Evolutionary conservation across 2,888 invertebrate genomes (phyloP).

Genomic region (Phortica magna): DNA sequence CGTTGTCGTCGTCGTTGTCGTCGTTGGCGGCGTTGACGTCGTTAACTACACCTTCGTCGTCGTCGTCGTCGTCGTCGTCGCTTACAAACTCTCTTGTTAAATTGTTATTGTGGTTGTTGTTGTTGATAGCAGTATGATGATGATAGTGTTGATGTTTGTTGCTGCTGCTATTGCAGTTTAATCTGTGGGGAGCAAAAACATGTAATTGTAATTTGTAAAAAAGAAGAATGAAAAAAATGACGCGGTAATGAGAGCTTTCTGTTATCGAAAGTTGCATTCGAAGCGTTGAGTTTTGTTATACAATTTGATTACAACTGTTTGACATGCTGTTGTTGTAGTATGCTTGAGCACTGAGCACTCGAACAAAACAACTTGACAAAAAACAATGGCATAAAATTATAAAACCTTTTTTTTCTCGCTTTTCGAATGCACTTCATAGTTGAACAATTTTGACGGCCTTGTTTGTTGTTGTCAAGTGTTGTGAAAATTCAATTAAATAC

Average conservation of each 20-base stretch:
- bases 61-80: conserved; percentile 22
- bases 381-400: not conserved
- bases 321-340: not conserved
- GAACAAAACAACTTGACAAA: not conserved
- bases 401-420: not conserved
- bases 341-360: not conserved
- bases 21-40: conserved; percentile 37
- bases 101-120: conserved; percentile 37
- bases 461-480: conserved; percentile 16
- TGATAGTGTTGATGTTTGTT: conserved; percentile 50
- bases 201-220: not conserved
- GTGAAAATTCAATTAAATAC: not conserved
- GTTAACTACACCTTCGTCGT: conserved; percentile 20
- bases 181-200: conserved; percentile 53
- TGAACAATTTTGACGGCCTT: conserved; percentile 29
- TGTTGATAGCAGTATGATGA: conserved; percentile 30
- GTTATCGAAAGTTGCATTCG: conserved; percentile 49
- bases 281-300: conserved; percentile 26
- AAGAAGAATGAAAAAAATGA: conserved; percentile 46
- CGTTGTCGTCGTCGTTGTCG: conserved; percentile 40
- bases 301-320: conserved; percentile 4
- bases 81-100: not conserved
- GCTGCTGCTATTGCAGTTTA: conserved; percentile 51
- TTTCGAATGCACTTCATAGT: conserved; percentile 18
- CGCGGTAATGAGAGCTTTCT: conserved; percentile 54